Evolutionary conservation across 2,113 vertebrate genomes (phyloP), one percentile per base, ranked within the genome.

Genomic region (Dromiciops gliroides): DNA sequence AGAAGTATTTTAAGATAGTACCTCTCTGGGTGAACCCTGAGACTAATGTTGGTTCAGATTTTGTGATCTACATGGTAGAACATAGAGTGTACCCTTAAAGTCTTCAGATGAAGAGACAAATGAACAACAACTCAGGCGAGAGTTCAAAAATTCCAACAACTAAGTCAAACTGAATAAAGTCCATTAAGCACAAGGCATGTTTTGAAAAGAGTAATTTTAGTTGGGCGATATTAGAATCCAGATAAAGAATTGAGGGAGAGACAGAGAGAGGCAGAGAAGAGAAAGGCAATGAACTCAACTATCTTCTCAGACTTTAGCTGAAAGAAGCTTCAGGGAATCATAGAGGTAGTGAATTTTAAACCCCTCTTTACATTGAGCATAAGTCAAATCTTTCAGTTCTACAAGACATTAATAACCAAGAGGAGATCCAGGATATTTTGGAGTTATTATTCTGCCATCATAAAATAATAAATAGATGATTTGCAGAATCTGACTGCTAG

Each of bases 81-180:
- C 25, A 51, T 50, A 89, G 31, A 94, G 22, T 1, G 1, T 48
- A 50, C 0, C 83, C 90, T 95, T 95, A n/a, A 83, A 91, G n/a
- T 67, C 51, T 95, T 90, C 75, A 83, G 56, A 67, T 67, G 14
- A 60, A 37, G 31, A 94, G 26, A 93, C 90, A 93, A 4, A 50
- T 51, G 94, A 50, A 24, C 50, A 48, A 48, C 7, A 60, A 12
- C 24, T 5, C 60, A 37, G 56, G 25, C 83, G 48, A 51, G 52
- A 93, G 37, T 92, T 89, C 22, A 90, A 53, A 92, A 96, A 93
- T 48, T 49, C 3, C 16, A 89, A 23, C 91, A 44, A 56, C 47
- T 47, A 95, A 51, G 25, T 93, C 60, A 93, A 44, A 96, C 31
- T 83, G 67, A 93, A 25, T 89, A 25, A 31, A 89, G 52, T 89